Evolutionary conservation across 2,797 vertebrate genomes (phyloP).

Genomic region (Neomorphus geoffroyi): DNA sequence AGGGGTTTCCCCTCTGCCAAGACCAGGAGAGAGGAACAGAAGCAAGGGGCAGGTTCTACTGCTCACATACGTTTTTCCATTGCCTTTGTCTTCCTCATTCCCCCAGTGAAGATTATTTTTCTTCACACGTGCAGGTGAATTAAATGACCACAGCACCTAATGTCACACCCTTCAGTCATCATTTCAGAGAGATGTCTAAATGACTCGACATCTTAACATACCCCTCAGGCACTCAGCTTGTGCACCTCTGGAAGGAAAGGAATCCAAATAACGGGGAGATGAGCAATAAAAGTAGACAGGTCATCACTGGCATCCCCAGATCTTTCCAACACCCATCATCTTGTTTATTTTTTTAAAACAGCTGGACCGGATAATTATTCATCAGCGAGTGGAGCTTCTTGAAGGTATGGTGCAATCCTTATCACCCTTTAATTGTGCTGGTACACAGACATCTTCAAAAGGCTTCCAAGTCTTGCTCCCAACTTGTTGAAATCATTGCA

Average conservation of each 20-base stretch:
- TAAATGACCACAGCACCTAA: background rate
- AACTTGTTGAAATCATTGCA: background rate
- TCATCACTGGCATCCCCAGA: background rate
- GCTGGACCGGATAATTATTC: conserved; percentile 94
- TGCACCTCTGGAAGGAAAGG: background rate
- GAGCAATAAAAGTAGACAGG: background rate
- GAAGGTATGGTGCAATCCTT: conserved; percentile 81
- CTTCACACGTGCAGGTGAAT: accelerated
- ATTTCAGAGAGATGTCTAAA: background rate
- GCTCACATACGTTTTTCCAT: background rate
- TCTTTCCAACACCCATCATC: background rate
- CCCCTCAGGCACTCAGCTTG: background rate
- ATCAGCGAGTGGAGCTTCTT: conserved; percentile 94
- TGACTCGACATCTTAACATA: background rate
- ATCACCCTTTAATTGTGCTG: background rate
- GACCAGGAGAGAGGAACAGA: background rate
- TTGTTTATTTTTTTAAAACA: conserved; percentile 70
- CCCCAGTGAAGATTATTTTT: background rate
- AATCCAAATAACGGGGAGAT: background rate
- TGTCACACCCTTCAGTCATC: background rate
- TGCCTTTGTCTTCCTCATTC: background rate
- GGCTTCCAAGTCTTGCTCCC: background rate
- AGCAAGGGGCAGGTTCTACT: background rate
- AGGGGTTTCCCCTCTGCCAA: background rate
- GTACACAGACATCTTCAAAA: background rate